Evolutionary conservation across 2,888 invertebrate species (phyloP), one percentile per base, ranked within the genome.

Genomic region (Luperina testacea): DNA sequence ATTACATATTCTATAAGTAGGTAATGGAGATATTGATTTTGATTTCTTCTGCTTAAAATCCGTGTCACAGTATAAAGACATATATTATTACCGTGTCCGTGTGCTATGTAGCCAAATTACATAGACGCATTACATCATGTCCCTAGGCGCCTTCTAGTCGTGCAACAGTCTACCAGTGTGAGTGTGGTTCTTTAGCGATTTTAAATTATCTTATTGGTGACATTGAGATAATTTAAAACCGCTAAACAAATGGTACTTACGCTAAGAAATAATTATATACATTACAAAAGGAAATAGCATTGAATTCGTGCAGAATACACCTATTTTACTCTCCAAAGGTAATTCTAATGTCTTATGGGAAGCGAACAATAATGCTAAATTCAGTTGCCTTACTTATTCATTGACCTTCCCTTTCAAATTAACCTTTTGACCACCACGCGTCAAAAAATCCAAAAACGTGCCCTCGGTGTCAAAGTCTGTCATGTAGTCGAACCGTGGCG

Each of bases 1-100:
- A 38, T 24, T 20, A 59, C 27, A 4, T 27, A 0, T 51, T 67
- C 27, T 84, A 59, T 63, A 63, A 51, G 63, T 75, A 45, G 24
- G 38, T 24, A 32, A 9, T 59, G 7, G 3, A 59, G 27, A 81
- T 32, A 38, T 45, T 2, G 0, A 27, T 68, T 59, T 72, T 15
- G 4, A 38, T 61, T 64, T 57, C n/a, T 64, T 69, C 1, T 61
- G 32, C 20, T 32, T 5, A 27, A 51, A 53, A 48, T 8, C 11
- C 4, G 2, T 20, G 17, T 32, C n/a, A n/a, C n/a, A n/a, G n/a
- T n/a, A n/a, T n/a, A n/a, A n/a, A n/a, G n/a, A n/a, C n/a, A n/a
- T n/a, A n/a, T n/a, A n/a, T n/a, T n/a, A n/a, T n/a, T n/a, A n/a
- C n/a, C n/a, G n/a, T n/a, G n/a, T n/a, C 11, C 4, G 2, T 20